These are phyloP conservation scores for Mus spretus DNA, from an alignment of 2,797 vertebrate species.

Conservation along the genomic window DNA sequence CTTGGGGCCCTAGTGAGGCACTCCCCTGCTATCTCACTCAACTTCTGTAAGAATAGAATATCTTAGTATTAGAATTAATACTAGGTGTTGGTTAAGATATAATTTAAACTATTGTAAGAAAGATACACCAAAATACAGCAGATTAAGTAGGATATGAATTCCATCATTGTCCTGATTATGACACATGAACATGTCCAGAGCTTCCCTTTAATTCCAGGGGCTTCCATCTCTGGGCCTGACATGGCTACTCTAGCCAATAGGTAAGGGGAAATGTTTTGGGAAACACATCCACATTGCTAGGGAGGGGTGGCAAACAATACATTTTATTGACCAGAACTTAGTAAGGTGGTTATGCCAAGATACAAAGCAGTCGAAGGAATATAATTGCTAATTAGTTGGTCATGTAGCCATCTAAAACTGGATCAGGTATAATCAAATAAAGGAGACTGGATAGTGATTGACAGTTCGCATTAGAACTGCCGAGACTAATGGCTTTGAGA, in stretches of 20 bases:
- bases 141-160: conserved; percentile 3
- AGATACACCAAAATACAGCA: conserved; percentile 35
- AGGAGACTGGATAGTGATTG: background rate
- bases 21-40: background rate
- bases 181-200: background rate
- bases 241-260: background rate
- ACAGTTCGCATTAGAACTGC: background rate
- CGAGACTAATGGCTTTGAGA: background rate
- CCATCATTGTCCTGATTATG: background rate
- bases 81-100: conserved; percentile 1
- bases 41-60: background rate
- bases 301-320: background rate
- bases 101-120: background rate
- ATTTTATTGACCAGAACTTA: conserved; percentile 26
- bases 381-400: background rate
- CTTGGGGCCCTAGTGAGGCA: background rate
- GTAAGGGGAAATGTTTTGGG: background rate
- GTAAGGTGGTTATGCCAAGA: background rate
- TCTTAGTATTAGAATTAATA: conserved; percentile 2
- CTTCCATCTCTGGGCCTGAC: background rate
- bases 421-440: background rate
- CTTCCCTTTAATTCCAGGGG: background rate
- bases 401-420: background rate
- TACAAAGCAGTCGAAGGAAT: conserved; percentile 27
- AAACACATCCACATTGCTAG: background rate